These are phyloP conservation scores for Drosophila suboccidentalis DNA, from an alignment of 2,888 invertebrate species.

Conservation along the genomic window DNA sequence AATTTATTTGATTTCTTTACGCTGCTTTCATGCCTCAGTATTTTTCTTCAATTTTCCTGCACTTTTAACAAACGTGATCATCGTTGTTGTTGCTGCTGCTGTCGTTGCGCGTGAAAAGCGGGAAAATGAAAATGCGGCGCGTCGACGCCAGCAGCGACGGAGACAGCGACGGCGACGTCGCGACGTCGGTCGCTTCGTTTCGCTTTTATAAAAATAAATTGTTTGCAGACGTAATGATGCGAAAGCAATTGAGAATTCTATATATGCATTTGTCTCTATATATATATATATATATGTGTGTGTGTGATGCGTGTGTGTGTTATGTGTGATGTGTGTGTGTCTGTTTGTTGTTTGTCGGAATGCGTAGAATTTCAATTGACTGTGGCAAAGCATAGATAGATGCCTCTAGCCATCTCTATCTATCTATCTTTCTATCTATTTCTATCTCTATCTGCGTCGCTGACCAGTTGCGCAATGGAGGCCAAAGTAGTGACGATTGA, in stretches of 20 bases:
- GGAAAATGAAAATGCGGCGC: constrained; percentile 64
- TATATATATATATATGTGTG: constrained; percentile 66
- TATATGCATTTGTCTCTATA: constrained; percentile 70
- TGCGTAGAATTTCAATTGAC: constrained; percentile 82
- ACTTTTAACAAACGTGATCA: constrained; percentile 69
- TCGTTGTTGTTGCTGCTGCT: constrained; percentile 41
- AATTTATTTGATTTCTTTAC: constrained; percentile 79
- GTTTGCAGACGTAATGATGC: constrained; percentile 81
- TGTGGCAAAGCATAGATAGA: constrained; percentile 56
- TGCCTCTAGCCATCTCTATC: constrained; percentile 5
- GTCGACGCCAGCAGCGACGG: constrained; percentile 43
- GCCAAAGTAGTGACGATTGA: constrained; percentile 22
- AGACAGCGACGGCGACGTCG: constrained; percentile 1
- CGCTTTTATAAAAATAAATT: constrained; percentile 82
- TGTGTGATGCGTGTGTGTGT: constrained; percentile 44
- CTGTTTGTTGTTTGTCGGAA: constrained; percentile 79
- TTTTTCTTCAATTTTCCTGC: constrained; percentile 78
- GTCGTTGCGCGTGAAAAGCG: constrained; percentile 55
- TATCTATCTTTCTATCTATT: not conserved
- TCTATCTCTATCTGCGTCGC: constrained; percentile 10
- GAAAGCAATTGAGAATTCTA: constrained; percentile 82
- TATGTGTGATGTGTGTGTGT: constrained; percentile 49
- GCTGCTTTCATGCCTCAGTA: constrained; percentile 77
- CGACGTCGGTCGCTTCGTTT: constrained; percentile 58
- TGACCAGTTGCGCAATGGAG: constrained; percentile 45